Base-by-base conservation (phyloP, 1,140 invertebrate species). In the Anastrepha obliqua region DNA sequence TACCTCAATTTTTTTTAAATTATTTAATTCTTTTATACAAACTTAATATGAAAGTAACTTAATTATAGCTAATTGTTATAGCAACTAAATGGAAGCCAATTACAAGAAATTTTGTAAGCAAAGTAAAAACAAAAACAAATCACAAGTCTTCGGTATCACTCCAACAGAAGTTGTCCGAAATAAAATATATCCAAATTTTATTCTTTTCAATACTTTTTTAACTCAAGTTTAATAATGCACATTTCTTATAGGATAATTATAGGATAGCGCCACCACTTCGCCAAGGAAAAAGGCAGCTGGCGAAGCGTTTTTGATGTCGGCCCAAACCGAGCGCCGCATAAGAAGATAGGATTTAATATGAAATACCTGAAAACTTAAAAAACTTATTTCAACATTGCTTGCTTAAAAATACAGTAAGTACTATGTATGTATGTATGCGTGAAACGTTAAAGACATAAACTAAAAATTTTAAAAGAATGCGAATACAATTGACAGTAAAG, bases 1-100 rank as follows among this genome's bases (percentile, higher is more conserved):
- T 62, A 62, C 60, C 6, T 55, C 11, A 8, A 55, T 8, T 55
- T 6, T 55, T 8, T 55, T 3, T 2, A 55, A 55, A 44, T 81
- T 55, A 55, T 2, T 55, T 81, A 81, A 51, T 81, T 55, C n/a
- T 20, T 62, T 81, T 55, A 9, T 17, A 81, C 47, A 81, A 81
- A 55, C 44, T 51, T 81, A 81, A 81, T 17, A 81, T 20, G 47
- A 55, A 58, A 11, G n/a, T 20, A 81, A 20, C n/a, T 55, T 81
- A 81, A 81, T 29, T 47, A 15, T 17, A 55, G 17, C n/a, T 55
- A 81, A 55, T 11, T 55, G 9, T 9, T 55, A 81, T n/a, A 81
- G 44, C 51, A 51, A 58, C 20, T 17, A 51, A 81, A 13, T 81
- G 74, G 74, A 81, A 81, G 74, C 74, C 74, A 81, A 81, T 74